A percentile compares a stretch with the other conserved stretches of the same genome.
These are phyloP conservation scores for Nansenia antarctica DNA, from an alignment of 2,113 vertebrate species.

Conservation along the genomic window DNA sequence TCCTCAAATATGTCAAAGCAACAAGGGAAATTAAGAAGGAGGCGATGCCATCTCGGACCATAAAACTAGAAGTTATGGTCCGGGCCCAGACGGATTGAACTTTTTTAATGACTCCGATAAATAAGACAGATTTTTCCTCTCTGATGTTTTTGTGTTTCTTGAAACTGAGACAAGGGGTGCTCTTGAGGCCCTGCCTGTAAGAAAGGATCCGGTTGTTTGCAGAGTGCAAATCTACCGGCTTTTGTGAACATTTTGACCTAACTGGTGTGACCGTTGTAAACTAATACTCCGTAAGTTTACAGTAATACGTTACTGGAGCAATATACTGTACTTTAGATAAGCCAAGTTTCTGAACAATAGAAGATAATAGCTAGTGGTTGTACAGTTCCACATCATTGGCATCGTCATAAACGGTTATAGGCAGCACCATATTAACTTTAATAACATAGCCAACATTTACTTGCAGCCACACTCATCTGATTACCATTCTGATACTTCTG, in stretches of 20 bases:
- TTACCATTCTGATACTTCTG: conserved; percentile 8
- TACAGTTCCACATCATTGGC: no score
- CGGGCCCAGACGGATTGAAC: neutral
- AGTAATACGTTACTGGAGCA: no score
- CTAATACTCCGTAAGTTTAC: neutral
- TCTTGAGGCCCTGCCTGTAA: neutral
- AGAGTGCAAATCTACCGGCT: neutral
- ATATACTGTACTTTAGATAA: no score
- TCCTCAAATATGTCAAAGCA: neutral
- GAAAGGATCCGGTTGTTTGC: neutral
- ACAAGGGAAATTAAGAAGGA: conserved; percentile 14
- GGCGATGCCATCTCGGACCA: conserved; percentile 9
- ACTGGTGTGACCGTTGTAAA: neutral
- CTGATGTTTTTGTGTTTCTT: no score
- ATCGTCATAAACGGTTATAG: no score
- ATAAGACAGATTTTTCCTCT: no score
- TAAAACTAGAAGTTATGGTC: conserved; percentile 8
- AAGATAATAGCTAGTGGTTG: no score
- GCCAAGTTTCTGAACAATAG: no score
- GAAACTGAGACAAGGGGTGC: neutral
- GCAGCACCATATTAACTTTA: no score
- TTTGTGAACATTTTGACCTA: neutral
- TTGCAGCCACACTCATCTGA: neutral
- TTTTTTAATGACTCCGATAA: no score
- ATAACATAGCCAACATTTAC: no score